Base-by-base conservation (phyloP, 2,888 invertebrate species). In the Drosophila parthenogenetica region DNA sequence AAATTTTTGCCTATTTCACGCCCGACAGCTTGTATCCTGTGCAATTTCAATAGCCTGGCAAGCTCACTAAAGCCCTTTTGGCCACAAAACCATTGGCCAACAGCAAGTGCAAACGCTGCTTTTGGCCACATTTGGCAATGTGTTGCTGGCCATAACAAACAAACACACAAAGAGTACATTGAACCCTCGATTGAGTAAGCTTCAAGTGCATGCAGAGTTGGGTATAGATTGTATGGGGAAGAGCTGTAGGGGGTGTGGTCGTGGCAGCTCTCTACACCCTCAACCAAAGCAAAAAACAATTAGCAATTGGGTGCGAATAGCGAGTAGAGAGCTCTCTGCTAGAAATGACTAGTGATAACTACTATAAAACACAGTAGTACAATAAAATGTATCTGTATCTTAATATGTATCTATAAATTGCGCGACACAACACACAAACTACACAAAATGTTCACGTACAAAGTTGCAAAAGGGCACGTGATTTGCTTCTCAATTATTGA, bases 271-370 rank as follows among this genome's bases (percentile, higher is more conserved):
- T 69, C 29, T 57, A 75, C 80, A 83, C 87, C 87, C 81, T 69
- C 74, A 75, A 86, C 83, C 80, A 86, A 82, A 80, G 2, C 77
- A n/a, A 80, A 86, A 84, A 79, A 37, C 81, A 83, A 83, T 83
- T 83, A 83, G 81, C 85, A 87, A 65, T 63, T 61, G 61, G 72
- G 58, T 77, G 79, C 71, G 63, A 78, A 63, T 63, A 73, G 79
- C 71, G 63, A 78, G 57, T 63, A 73, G 63, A 75, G 77, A 69
- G 51, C 48, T 45, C 61, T 32, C 10, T 22, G 16, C 22, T 22
- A 32, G 35, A 48, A 25, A 3, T 17, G 8, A 48, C 54, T 35
- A 40, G 39, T 25, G 19, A 16, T 39, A 25, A 14, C 16, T 45
- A 25, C 10, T 29, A 55, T 60, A 48, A 25, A 57, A 37, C 40